Evolutionary conservation across 2,113 vertebrate species (phyloP).

Genomic region (Labeo rohita): DNA sequence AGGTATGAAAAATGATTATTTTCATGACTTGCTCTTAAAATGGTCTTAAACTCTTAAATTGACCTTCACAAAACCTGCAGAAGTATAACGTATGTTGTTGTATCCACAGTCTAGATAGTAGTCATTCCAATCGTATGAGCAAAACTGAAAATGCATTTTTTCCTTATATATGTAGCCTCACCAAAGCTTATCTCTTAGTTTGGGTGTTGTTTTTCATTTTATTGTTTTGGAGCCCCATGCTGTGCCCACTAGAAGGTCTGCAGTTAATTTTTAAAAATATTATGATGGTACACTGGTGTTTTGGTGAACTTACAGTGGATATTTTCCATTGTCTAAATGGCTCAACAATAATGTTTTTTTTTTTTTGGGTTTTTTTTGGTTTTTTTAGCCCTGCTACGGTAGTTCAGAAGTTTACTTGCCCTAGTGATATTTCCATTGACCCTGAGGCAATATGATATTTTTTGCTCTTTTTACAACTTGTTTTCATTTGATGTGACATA

Average conservation of each 20-base stretch:
- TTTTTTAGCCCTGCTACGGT: not conserved
- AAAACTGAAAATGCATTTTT: not conserved
- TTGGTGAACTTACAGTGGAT: not conserved
- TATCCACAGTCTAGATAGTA: not conserved
- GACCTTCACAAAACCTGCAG: no score
- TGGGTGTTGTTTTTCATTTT: not conserved
- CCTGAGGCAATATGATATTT: not conserved
- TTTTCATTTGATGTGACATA: not conserved
- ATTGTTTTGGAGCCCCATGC: conserved; percentile 4
- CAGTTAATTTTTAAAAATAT: not conserved
- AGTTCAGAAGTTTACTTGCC: not conserved
- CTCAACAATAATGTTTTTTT: not conserved
- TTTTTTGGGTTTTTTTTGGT: not conserved
- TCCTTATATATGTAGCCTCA: not conserved
- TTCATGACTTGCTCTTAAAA: no score
- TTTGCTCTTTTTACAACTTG: not conserved
- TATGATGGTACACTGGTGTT: not conserved
- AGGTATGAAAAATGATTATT: no score
- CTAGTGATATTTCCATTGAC: not conserved
- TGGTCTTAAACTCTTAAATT: no score
- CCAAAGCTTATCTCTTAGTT: not conserved
- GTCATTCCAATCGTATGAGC: not conserved
- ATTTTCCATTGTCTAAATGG: not conserved
- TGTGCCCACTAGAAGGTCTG: not conserved
- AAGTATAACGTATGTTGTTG: no score